Percentiles rank a stretch among this genome's conserved stretches.
Evolutionary conservation across 1,140 invertebrate genomes (phyloP).

Genomic region (Dendrolimus punctatus): DNA sequence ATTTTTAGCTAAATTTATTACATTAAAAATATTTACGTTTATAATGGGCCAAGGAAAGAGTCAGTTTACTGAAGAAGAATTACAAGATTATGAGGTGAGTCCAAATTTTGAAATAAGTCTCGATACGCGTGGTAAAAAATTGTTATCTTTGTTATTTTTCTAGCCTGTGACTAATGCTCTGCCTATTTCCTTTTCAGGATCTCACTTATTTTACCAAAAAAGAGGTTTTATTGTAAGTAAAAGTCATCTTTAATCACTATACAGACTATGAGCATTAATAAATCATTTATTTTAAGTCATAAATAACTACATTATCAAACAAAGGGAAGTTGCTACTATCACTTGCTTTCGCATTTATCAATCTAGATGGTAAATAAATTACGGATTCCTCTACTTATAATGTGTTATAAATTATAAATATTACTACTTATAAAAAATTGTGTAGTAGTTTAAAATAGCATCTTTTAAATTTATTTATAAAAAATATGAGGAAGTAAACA

Average conservation of each 20-base stretch:
- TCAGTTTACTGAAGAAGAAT: slow-evolving; percentile 89
- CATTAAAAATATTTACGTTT: neutral
- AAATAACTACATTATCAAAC: no score
- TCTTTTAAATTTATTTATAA: no score
- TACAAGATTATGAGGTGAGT: slow-evolving; percentile 89
- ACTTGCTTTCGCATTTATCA: no score
- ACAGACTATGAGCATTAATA: neutral
- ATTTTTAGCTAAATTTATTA: neutral
- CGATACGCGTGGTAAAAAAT: neutral
- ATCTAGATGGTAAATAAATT: no score
- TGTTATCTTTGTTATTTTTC: neutral
- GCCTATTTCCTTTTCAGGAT: slow-evolving; percentile 76
- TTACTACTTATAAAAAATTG: no score
- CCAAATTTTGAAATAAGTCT: neutral
- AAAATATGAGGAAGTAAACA: no score
- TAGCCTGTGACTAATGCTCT: slow-evolving; percentile 17
- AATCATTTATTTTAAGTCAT: no score
- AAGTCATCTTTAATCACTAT: slow-evolving; percentile 5
- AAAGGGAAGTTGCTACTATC: no score
- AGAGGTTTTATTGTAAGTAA: slow-evolving; percentile 91
- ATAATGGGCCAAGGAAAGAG: slow-evolving; percentile 85
- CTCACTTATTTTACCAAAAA: slow-evolving; percentile 93
- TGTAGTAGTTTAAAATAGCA: no score
- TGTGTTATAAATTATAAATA: no score
- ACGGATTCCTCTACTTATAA: no score